Conservation (phyloP, 2,888 invertebrate genomes). For the Temnothorax rugatulus region DNA sequence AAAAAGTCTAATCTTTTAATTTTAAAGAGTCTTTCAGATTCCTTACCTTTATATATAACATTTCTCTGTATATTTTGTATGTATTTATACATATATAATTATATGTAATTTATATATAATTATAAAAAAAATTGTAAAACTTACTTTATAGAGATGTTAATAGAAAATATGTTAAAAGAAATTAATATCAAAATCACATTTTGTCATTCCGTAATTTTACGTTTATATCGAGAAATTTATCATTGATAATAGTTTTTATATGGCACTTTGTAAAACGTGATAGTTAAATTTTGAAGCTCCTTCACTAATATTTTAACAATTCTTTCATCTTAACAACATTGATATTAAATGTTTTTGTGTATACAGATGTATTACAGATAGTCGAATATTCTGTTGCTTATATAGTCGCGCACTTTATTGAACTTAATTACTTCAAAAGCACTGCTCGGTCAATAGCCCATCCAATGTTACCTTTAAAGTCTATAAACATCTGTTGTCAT, state of each 20-base stretch:
- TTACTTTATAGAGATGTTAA: too few species aligned
- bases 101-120: too few species aligned
- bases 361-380: neutral
- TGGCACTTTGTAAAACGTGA: neutral
- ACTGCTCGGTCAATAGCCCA: conserved; percentile 15
- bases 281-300: neutral
- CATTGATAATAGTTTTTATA: neutral
- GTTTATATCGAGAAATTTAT: too few species aligned
- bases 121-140: too few species aligned
- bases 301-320: neutral
- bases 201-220: too few species aligned
- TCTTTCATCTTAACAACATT: neutral
- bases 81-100: too few species aligned
- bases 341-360: conserved; percentile 16
- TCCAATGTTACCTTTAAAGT: neutral
- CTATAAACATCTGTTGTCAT: conserved; percentile 3
- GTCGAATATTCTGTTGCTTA: neutral
- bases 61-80: too few species aligned
- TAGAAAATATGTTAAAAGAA: too few species aligned
- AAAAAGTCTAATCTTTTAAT: too few species aligned
- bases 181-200: too few species aligned
- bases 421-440: conserved; percentile 40
- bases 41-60: too few species aligned
- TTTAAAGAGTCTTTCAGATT: too few species aligned
- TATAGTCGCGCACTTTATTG: neutral